Evolutionary conservation across 2,888 invertebrate species (phyloP), one percentile per base, ranked within the genome.

Genomic region (Crossocerus cetratus): DNA sequence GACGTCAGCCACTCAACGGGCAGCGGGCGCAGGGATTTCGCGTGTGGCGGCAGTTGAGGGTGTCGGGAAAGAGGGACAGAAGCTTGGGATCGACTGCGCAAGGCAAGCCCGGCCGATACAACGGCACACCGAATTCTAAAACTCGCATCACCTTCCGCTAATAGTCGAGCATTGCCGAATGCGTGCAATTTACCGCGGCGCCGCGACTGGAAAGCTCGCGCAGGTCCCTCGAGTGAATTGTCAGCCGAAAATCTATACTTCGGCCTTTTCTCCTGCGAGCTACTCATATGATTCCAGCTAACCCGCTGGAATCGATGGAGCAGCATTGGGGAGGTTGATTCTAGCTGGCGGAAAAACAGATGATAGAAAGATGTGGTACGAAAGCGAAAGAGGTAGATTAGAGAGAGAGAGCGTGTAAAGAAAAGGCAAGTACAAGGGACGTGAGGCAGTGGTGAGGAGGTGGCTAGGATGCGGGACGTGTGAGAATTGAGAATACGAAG

Each of bases 381-480:
- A 45, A 22, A n/a, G 11, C 21, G 45, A 44, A 32, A 56, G 8
- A 43, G 57, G 44, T n/a, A 20, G 43, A 32, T 45, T 5, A 14
- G 13, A 45, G 49, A 55, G 45, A 14, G 13, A 45, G 49, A 55
- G 45, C 2, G 14, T 14, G 45, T 45, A 45, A 45, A 43, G 59
- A 18, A 56, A 60, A 20, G 23, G 22, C 57, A 14, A 23, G 16
- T 8, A 32, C 5, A 32, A 62, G 60, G 73, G 81, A 81, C 81
- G 81, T 83, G 76, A 83, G 56, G 59, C 63, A 56, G 69, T 61
- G 49, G 56, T 70, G 73, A 62, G 57, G 55, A 72, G 66, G 45
- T 43, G 18, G 16, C 22, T 44, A 18, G 21, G 43, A 54, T 20
- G 53, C 32, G 70, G 53, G 65, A 55, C 61, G 67, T 67, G 53